These are phyloP conservation scores for Apocrypta bakeri DNA, from an alignment of 1,140 invertebrate genomes.

Conservation along the genomic window DNA sequence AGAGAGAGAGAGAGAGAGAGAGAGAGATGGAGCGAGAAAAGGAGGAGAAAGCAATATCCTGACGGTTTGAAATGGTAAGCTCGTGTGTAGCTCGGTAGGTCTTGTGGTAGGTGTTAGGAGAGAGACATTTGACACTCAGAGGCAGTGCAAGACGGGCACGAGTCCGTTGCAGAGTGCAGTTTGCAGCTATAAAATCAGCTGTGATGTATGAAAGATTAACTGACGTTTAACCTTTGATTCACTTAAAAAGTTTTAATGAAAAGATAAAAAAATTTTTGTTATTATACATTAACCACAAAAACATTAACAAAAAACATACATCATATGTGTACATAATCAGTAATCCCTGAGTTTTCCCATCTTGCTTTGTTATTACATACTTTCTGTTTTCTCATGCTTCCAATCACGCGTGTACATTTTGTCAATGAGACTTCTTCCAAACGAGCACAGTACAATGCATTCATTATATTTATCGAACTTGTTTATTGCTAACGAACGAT, in stretches of 20 bases:
- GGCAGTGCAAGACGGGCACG: conserved; percentile 62
- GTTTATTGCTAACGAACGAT: conserved; percentile 59
- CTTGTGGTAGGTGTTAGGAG: conserved; percentile 71
- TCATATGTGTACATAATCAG: conserved; percentile 68
- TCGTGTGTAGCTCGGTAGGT: conserved; percentile 74
- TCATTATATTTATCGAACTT: conserved; percentile 11
- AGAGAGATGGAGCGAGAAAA: conserved; percentile 57
- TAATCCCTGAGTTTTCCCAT: conserved; percentile 49
- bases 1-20: conserved; percentile 47
- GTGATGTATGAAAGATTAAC: conserved; percentile 69
- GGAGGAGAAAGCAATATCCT: conserved; percentile 56
- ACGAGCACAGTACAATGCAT: conserved; percentile 27
- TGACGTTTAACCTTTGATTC: conserved; percentile 36
- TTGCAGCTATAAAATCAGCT: conserved; percentile 69
- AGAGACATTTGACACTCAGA: conserved; percentile 73
- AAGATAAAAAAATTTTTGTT: conserved; percentile 28
- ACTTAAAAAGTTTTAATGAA: conserved; percentile 16
- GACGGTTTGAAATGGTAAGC: conserved; percentile 75
- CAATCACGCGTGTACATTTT: conserved; percentile 51
- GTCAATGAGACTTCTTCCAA: conserved; percentile 38
- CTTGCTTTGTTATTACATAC: conserved; percentile 55
- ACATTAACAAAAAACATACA: conserved; percentile 60
- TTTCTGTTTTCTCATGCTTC: conserved; percentile 63
- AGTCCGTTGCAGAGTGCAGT: conserved; percentile 73
- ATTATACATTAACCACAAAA: conserved; percentile 52